Conservation (phyloP, 1,140 invertebrate species). For the Palaemon carinicauda region DNA sequence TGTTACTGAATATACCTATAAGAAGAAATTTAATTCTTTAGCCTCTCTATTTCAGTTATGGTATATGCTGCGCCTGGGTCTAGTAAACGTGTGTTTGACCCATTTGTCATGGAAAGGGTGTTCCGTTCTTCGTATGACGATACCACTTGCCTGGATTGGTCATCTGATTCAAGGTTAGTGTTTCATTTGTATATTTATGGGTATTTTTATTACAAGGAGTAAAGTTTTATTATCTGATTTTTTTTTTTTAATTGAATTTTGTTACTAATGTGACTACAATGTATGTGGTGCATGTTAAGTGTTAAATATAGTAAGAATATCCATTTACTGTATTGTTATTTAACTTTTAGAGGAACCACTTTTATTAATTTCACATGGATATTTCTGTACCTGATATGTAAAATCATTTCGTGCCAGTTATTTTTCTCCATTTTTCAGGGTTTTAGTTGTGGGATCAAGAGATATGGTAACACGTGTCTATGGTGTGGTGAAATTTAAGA, state of each 20-base stretch:
- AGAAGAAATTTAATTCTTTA: background rate
- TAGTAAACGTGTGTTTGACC: slow-evolving; percentile 83
- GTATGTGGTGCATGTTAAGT: too few species aligned
- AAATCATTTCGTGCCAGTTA: slow-evolving; percentile 76
- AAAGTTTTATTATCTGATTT: too few species aligned
- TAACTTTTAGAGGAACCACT: too few species aligned
- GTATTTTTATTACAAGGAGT: slow-evolving; percentile 75
- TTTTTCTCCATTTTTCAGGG: slow-evolving; percentile 78
- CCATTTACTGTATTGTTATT: too few species aligned
- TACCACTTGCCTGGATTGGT: slow-evolving; percentile 89
- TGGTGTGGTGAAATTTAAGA: slow-evolving; percentile 11
- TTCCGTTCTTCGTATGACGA: slow-evolving; percentile 83
- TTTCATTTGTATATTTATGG: slow-evolving; percentile 82
- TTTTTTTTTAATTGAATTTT: too few species aligned
- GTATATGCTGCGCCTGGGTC: slow-evolving; percentile 86
- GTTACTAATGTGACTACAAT: too few species aligned
- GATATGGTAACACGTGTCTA: slow-evolving; percentile 75
- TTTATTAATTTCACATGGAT: too few species aligned
- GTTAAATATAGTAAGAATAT: too few species aligned
- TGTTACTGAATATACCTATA: background rate
- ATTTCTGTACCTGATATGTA: slow-evolving; percentile 78
- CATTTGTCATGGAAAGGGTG: slow-evolving; percentile 84
- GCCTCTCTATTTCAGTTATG: slow-evolving; percentile 70
- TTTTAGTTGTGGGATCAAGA: slow-evolving; percentile 81
- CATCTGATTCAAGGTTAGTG: slow-evolving; percentile 79